Base-by-base conservation (phyloP, 2,888 invertebrate species). In the Rhimphoctona megacephalus region DNA sequence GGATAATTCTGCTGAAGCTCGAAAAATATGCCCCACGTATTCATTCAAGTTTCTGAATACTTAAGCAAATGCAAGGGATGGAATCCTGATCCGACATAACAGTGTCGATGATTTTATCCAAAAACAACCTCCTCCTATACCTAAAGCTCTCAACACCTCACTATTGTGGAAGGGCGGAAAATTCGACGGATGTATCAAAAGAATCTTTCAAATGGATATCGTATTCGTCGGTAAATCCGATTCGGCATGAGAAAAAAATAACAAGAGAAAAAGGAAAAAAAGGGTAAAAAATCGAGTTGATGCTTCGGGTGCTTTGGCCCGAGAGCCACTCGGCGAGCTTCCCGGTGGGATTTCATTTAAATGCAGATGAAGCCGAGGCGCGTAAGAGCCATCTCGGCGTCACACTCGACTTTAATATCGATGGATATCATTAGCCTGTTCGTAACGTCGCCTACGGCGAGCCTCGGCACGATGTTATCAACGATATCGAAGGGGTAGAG, bases 321-420 rank as follows among this genome's bases (percentile, higher is more conserved):
- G 66, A 81, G 81, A 78, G 76, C 78, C 85, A 78, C 85, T 81
- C 81, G 78, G 54, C 81, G 64, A 25, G 81, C 78, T 86, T 86
- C 84, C 88, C 85, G 80, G 77, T 84, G 83, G 90, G 89, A 92
- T 85, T 92, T 92, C 92, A 92, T 92, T 92, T 92, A 92, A 92
- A 92, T 92, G 92, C 90, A 92, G 92, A 92, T 92, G 90, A 90
- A 85, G 85, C 85, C 87, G 87, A 73, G 33, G 49, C 81, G 86
- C 88, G 88, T 88, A 89, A 90, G 89, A 88, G 89, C 81, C 88
- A 84, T 81, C 87, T 67, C 66, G 66, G 87, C 83, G 86, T 90
- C 89, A 90, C 89, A 90, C 90, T 91, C 85, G 87, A 88, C 89
- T 91, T 90, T 90, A 92, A 91, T 92, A 91, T 92, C 91, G 91